These are phyloP conservation scores for Phyllopteryx taeniolatus DNA, from an alignment of 2,113 vertebrate genomes.

Conservation along the genomic window DNA sequence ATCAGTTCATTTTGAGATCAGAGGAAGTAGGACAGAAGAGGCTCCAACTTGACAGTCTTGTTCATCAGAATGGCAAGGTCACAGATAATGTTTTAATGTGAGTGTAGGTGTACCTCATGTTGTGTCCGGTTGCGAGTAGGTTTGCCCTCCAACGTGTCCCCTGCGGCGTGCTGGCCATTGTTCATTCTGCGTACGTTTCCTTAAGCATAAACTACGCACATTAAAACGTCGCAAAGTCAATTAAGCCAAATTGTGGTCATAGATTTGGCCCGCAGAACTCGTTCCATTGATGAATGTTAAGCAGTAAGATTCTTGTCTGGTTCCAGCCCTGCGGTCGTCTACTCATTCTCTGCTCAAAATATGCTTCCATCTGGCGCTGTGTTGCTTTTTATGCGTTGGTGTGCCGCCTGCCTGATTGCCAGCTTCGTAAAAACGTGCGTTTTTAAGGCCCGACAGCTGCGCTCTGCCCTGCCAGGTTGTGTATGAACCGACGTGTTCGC, in stretches of 20 bases:
- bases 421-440: slow-evolving; percentile 19
- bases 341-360: slow-evolving; percentile 25
- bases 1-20: not conserved
- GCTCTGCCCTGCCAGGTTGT: slow-evolving; percentile 9
- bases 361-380: slow-evolving; percentile 31
- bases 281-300: not conserved
- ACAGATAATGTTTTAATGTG: not conserved
- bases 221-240: slow-evolving; percentile 1
- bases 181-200: slow-evolving; percentile 23
- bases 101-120: not conserved
- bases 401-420: slow-evolving; percentile 1
- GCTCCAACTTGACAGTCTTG: not conserved
- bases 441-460: slow-evolving; percentile 21
- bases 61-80: not conserved
- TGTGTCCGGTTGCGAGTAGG: not conserved
- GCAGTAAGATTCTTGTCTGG: not conserved
- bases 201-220: slow-evolving; percentile 24
- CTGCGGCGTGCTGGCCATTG: not conserved
- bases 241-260: not conserved
- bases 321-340: not conserved
- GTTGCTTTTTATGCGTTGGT: slow-evolving; percentile 14
- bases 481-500: not conserved
- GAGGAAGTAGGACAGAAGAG: not conserved
- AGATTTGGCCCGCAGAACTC: not conserved
- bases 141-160: slow-evolving; percentile 1